Evolutionary conservation across 2,888 invertebrate species (phyloP).

Genomic region (Himalopsyche tibetana): DNA sequence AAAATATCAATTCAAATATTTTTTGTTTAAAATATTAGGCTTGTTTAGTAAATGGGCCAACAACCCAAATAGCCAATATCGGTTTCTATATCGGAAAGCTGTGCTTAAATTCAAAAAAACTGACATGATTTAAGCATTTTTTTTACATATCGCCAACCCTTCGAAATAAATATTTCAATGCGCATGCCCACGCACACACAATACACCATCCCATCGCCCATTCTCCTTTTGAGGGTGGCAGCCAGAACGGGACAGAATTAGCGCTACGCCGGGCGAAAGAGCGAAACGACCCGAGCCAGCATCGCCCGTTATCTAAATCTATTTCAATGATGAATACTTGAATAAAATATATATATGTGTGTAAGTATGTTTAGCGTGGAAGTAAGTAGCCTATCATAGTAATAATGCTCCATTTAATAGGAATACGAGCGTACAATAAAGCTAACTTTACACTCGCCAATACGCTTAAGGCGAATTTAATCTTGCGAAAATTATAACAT

Average conservation of each 20-base stretch:
- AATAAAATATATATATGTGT: slow-evolving; percentile 50
- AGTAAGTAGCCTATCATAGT: slow-evolving; percentile 32
- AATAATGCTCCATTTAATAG: slow-evolving; percentile 13
- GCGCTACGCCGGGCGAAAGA: slow-evolving; percentile 40
- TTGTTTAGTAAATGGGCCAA: no score
- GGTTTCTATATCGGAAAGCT: no score
- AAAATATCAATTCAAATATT: no score
- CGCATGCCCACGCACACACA: slow-evolving; percentile 63
- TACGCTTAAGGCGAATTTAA: not conserved
- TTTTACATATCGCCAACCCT: not conserved
- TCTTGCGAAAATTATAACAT: not conserved
- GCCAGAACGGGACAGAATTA: slow-evolving; percentile 49
- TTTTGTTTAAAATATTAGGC: no score
- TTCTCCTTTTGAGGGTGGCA: slow-evolving; percentile 36
- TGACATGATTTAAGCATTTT: no score
- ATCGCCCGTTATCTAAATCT: slow-evolving; percentile 59
- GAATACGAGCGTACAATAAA: not conserved
- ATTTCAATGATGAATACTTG: slow-evolving; percentile 61
- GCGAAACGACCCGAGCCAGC: slow-evolving; percentile 36
- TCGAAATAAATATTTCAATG: slow-evolving; percentile 32
- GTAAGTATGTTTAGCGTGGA: slow-evolving; percentile 20
- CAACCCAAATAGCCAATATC: no score
- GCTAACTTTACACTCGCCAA: slow-evolving; percentile 16
- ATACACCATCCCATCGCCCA: slow-evolving; percentile 52
- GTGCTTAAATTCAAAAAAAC: no score